These are phyloP conservation scores for Drosophila conformis DNA, from an alignment of 2,888 invertebrate species.

Conservation along the genomic window DNA sequence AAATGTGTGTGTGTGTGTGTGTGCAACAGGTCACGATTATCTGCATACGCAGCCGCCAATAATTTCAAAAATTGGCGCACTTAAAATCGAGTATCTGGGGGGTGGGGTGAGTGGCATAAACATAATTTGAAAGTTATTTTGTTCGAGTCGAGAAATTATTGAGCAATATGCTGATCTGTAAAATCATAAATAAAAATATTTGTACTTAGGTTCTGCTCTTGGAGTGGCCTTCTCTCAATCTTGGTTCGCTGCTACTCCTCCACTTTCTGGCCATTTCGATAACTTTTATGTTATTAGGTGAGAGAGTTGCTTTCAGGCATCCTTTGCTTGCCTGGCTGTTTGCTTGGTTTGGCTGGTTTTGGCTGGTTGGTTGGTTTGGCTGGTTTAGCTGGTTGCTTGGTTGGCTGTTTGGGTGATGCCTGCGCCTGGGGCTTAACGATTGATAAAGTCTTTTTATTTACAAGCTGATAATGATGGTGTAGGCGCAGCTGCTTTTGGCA, in stretches of 20 bases:
- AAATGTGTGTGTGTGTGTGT: constrained; percentile 13
- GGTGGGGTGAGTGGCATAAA: constrained; percentile 56
- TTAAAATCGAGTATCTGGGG: constrained; percentile 55
- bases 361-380: background rate
- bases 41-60: constrained; percentile 80
- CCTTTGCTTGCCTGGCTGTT: background rate
- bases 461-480: constrained; percentile 81
- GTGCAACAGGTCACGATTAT: constrained; percentile 83
- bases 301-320: constrained; percentile 76
- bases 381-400: background rate
- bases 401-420: constrained; percentile 25
- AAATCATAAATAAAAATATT: constrained; percentile 84
- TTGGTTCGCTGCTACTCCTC: constrained; percentile 1
- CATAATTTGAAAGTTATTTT: constrained; percentile 80
- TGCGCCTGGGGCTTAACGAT: constrained; percentile 68
- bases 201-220: constrained; percentile 53
- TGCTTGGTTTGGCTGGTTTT: background rate
- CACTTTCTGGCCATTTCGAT: constrained; percentile 57
- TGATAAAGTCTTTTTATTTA: constrained; percentile 81
- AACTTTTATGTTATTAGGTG: constrained; percentile 82
- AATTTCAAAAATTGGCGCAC: constrained; percentile 83
- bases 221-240: constrained; percentile 2
- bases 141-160: constrained; percentile 78
- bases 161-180: constrained; percentile 85
- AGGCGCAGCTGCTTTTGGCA: constrained; percentile 71